Base-by-base conservation (phyloP, 2,888 invertebrate genomes). In the Horisme vitalbata region DNA sequence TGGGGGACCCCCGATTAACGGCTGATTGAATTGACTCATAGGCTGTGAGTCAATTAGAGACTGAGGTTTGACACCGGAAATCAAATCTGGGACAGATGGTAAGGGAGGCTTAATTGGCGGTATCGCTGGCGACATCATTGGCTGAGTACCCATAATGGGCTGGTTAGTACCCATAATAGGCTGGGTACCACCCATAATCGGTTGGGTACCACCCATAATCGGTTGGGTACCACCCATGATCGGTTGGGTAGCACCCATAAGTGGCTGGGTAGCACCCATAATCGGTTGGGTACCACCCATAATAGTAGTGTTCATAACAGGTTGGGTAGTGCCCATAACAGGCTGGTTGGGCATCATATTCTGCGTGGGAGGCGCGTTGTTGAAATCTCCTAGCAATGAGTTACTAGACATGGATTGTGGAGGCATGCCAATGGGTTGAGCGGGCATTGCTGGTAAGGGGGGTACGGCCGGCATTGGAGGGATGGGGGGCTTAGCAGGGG, bases 401-500 rank as follows among this genome's bases (percentile, higher is more conserved):
- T 76, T 76, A 33, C 66, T 67, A 9, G 47, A 56, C 38, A 54
- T 57, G 32, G 58, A 44, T 26, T 63, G 57, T 37, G 41, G 58
- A 2, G 54, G 61, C 3, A 75, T 45, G 0, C 69, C 58, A 1
- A 74, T 48, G 0, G 75, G 73, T 46, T 75, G 78, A 8, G 36
- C 30, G 8, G 64, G 59, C 15, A 65, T 55, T 1, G 32, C 12
- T n/a, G 48, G 48, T 1, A 37, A 36, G 5, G 66, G 52, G 27
- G 71, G 65, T 13, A 71, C 61, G 0, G 66, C 36, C 0, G 79
- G 84, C 80, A 83, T 80, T 0, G 84, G 83, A 0, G 85, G 86
- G 4, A 86, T 79, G 0, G 86, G 81, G 0, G 83, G 86, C 54
- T 84, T 79, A 11, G 76, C 57, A 7, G 83, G 77, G n/a, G 81